Evolutionary conservation across 2,797 vertebrate species (phyloP).

Genomic region (Tapera naevia): DNA sequence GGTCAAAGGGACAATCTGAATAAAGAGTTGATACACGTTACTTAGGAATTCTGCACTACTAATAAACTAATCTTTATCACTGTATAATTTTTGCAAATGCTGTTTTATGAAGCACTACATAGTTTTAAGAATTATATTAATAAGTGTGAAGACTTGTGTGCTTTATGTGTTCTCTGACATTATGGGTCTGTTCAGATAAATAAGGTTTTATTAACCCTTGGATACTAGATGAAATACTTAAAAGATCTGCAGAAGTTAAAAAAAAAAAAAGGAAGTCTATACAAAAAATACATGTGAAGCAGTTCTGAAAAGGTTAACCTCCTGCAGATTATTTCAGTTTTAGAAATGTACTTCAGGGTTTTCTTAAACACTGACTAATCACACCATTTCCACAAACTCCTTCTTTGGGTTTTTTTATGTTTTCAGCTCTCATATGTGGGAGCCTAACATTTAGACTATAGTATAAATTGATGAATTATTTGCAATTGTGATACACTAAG

Average conservation of each 20-base stretch:
- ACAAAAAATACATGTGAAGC: neutral
- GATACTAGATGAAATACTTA: neutral
- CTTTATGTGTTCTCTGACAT: neutral
- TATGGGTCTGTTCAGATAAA: neutral
- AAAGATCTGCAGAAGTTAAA: neutral
- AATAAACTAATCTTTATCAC: neutral
- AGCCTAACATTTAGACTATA: neutral
- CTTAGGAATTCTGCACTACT: neutral
- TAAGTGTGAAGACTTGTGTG: neutral
- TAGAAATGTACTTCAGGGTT: neutral
- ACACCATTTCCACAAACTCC: neutral
- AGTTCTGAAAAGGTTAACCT: neutral
- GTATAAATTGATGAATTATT: neutral
- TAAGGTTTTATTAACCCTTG: neutral
- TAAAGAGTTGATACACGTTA: neutral
- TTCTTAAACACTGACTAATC: neutral
- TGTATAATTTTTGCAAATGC: neutral
- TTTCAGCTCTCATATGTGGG: neutral
- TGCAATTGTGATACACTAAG: neutral
- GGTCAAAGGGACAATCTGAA: neutral
- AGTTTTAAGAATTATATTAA: neutral
- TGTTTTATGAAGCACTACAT: neutral
- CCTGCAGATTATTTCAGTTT: neutral
- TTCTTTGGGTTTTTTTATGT: neutral
- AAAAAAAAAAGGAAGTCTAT: neutral